phyloP scores from a whole-genome alignment of 2,888 invertebrate genomes.

The Mantis religiosa region DNA sequence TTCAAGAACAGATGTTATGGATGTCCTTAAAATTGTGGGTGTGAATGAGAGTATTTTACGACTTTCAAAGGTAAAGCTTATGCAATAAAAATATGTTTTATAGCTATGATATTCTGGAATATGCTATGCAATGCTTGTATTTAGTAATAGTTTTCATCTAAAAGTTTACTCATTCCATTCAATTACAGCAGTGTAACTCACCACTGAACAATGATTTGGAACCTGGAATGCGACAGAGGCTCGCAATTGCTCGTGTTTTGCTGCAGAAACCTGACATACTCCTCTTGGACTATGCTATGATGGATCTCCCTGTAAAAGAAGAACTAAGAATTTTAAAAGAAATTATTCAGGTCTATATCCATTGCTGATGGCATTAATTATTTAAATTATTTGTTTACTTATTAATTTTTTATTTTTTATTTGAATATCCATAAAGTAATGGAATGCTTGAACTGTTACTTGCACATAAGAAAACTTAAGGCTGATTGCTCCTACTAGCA shows the following conservation, averaged over 20 bases:
- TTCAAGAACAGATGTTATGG: slow-evolving; percentile 5
- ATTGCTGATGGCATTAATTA: neutral
- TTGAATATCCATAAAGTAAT: no score
- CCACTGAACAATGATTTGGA: slow-evolving; percentile 23
- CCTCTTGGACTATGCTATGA: slow-evolving; percentile 28
- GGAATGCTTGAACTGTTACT: no score
- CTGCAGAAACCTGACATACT: slow-evolving; percentile 27
- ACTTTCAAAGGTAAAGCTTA: neutral
- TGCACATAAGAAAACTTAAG: no score
- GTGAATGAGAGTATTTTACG: slow-evolving; percentile 20
- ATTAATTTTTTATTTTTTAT: no score
- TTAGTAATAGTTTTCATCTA: neutral
- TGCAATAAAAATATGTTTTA: neutral
- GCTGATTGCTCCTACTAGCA: no score
- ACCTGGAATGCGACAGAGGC: slow-evolving; percentile 26
- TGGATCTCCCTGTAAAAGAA: slow-evolving; percentile 6
- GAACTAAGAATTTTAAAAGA: neutral
- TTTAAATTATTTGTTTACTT: no score
- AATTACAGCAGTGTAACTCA: neutral
- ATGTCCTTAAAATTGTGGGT: slow-evolving; percentile 23
- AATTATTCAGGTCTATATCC: neutral
- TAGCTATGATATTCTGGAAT: no score
- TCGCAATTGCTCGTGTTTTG: slow-evolving; percentile 30
- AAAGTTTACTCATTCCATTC: neutral
- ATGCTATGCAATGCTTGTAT: neutral